Conservation (phyloP, 2,888 invertebrate genomes). For the Resseliella maxima region DNA sequence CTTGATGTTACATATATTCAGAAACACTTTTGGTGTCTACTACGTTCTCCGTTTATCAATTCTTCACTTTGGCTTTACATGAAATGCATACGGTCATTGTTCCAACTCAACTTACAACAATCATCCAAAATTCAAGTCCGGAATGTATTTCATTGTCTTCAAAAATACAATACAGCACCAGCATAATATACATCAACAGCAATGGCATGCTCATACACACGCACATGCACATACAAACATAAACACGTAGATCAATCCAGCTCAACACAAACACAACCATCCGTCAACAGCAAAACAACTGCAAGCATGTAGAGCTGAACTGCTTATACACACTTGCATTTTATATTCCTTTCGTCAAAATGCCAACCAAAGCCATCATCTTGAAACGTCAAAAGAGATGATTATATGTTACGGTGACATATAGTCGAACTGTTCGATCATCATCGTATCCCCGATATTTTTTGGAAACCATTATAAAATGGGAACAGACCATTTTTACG, state of each 20-base stretch:
- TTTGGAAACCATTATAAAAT: conserved; percentile 63
- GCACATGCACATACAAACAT: not conserved
- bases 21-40: not conserved
- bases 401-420: conserved; percentile 57
- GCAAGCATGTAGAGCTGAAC: not conserved
- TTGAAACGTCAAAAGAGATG: conserved; percentile 56
- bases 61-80: not conserved
- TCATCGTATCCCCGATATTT: conserved; percentile 44
- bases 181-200: not conserved
- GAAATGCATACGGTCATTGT: conserved; percentile 19
- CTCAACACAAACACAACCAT: not conserved
- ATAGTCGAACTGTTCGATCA: conserved; percentile 58
- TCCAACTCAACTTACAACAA: not conserved
- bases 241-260: not conserved
- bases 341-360: conserved; percentile 54
- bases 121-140: not conserved
- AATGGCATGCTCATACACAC: not conserved
- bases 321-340: conserved; percentile 54
- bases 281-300: conserved; percentile 3
- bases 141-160: conserved; percentile 19
- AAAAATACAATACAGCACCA: conserved; percentile 7
- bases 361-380: conserved; percentile 54
- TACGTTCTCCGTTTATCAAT: not conserved
- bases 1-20: not conserved
- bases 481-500: conserved; percentile 61